These are phyloP conservation scores for Dissostichus mawsoni DNA, from an alignment of 2,113 vertebrate species.

Conservation along the genomic window DNA sequence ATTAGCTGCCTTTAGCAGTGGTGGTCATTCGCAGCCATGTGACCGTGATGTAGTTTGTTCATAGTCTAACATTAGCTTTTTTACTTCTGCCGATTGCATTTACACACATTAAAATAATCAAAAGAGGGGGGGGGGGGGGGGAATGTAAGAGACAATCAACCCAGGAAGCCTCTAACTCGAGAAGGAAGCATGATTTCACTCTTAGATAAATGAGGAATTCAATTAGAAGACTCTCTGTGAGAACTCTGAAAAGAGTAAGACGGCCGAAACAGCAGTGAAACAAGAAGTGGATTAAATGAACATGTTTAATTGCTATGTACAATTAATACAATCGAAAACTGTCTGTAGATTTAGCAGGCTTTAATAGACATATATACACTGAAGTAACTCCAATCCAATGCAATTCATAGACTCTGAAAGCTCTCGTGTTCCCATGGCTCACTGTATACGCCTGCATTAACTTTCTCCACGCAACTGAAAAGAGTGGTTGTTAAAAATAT, in stretches of 20 bases:
- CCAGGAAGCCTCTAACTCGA: conserved; percentile 55
- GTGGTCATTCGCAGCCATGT: no score
- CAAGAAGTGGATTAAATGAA: not conserved
- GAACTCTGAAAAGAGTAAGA: conserved; percentile 37
- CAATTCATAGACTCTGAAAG: conserved; percentile 13
- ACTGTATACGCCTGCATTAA: conserved; percentile 20
- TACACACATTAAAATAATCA: no score
- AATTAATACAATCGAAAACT: not conserved
- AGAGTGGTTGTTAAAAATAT: conserved; percentile 31
- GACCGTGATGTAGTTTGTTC: no score
- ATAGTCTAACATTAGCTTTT: no score
- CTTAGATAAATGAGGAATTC: conserved; percentile 70
- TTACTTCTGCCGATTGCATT: no score
- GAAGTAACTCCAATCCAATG: conserved; percentile 31
- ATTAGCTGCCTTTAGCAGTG: no score
- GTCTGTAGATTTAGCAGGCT: no score
- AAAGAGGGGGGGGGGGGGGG: conserved; percentile 21
- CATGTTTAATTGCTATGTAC: not conserved
- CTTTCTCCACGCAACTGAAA: conserved; percentile 6
- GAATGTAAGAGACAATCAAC: conserved; percentile 56
- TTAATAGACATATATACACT: conserved; percentile 20
- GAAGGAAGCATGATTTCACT: conserved; percentile 65
- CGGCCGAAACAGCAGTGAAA: conserved; percentile 28
- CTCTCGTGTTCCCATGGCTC: conserved; percentile 47
- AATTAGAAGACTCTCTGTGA: conserved; percentile 63